Conservation (phyloP, 2,797 vertebrate genomes). For the Miichthys miiuy region DNA sequence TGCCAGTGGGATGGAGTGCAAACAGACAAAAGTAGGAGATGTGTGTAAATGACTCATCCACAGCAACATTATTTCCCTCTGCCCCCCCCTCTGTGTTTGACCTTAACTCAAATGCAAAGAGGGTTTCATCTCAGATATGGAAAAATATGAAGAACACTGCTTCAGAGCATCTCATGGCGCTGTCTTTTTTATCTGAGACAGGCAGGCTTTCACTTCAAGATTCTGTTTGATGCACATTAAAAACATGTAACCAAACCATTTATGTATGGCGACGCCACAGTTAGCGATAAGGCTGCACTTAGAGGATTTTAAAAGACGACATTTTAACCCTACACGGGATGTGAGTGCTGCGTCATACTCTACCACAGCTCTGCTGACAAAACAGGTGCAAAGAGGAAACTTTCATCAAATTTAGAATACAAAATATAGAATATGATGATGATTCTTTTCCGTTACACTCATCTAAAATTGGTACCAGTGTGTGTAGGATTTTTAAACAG, state of each 20-base stretch:
- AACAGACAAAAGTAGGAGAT: slow-evolving; percentile 11
- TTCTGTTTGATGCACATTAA: slow-evolving; percentile 12
- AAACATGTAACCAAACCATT: slow-evolving; percentile 13
- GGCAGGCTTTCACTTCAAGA: slow-evolving; percentile 5
- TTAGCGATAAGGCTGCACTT: not conserved
- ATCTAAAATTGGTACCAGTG: not conserved
- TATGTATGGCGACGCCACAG: not conserved
- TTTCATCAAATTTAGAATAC: not conserved
- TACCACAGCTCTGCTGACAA: not conserved
- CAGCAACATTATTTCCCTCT: slow-evolving; percentile 15
- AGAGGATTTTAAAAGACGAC: not conserved
- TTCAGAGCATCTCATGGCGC: slow-evolving; percentile 4
- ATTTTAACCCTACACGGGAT: not conserved
- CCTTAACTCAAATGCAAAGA: slow-evolving; percentile 22
- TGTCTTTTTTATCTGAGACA: slow-evolving; percentile 1
- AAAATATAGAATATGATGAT: not conserved
- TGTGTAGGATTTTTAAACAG: not conserved
- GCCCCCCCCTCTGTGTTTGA: slow-evolving; percentile 17
- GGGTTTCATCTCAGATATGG: slow-evolving; percentile 23
- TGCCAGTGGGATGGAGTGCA: not conserved
- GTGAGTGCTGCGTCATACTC: not conserved
- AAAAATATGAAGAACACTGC: not conserved
- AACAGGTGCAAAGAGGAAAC: not conserved
- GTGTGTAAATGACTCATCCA: slow-evolving; percentile 19
- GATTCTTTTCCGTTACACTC: not conserved